Base-by-base conservation (phyloP, 2,797 vertebrate species). In the Lycodopsis pacificus region DNA sequence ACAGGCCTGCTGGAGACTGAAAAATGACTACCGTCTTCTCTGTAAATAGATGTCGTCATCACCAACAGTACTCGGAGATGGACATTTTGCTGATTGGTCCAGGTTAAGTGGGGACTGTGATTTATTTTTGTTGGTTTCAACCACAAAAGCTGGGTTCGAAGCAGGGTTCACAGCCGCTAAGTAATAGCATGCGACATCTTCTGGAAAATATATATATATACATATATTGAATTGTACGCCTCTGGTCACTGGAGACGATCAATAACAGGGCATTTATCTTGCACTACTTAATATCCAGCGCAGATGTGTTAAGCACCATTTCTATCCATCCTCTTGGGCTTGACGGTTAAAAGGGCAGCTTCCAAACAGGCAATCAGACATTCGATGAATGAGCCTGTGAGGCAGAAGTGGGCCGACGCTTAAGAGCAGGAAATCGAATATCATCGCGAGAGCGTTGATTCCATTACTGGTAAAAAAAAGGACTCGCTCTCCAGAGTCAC, bases 381-480 rank as follows among this genome's bases (percentile, higher is more conserved):
- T 79, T 85, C 70, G 76, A 58, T 79, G 67, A 89, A 85, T 68
- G 74, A 66, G 77, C 48, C 58, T 56, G 62, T 70, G 76, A 79
- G 53, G 66, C 61, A 13, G 10, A 61, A 77, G 71, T 72, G 73
- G 61, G 42, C 68, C 82, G 70, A 80, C 64, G 71, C 75, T 83
- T 78, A 76, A 79, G 54, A 76, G 75, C 38, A 83, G 81, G 80
- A 84, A 89, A 88, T 86, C 56, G 20, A 90, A 90, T 75, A 86
- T 83, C 67, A 86, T 67, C 27, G 17, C 58, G 44, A 54, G 62
- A 72, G 68, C 49, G 22, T 79, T 77, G 64, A 83, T 80, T 81
- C 81, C 57, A 80, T 88, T 88, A 79, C 75, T 81, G 75, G 74
- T 30, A 80, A 89, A 90, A 89, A 72, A 89, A 72, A 79, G 66